A percentile compares a stretch with the other conserved stretches of the same genome.
These are phyloP conservation scores for Myotis davidii DNA, from an alignment of 2,113 vertebrate species.

Conservation along the genomic window DNA sequence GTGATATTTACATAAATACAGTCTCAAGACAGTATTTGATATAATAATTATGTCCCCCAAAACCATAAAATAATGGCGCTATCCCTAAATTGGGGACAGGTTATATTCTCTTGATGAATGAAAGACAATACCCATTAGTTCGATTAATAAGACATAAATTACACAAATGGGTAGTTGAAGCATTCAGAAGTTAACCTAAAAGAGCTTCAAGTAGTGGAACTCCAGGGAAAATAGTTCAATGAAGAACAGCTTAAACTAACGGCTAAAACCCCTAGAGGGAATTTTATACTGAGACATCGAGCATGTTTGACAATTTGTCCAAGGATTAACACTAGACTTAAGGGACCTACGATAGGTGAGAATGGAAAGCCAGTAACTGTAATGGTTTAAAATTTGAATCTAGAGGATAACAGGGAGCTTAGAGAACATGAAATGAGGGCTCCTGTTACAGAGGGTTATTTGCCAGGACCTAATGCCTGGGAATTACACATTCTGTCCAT, in stretches of 20 bases:
- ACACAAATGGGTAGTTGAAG: not conserved
- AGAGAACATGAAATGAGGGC: slow-evolving; percentile 28
- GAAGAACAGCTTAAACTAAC: not conserved
- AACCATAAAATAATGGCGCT: not conserved
- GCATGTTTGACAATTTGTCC: slow-evolving; percentile 29
- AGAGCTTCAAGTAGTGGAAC: slow-evolving; percentile 2
- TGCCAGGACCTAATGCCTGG: not conserved
- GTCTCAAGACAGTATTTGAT: slow-evolving; percentile 10
- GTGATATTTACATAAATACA: not conserved
- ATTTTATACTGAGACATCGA: not conserved
- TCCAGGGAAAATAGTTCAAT: not conserved
- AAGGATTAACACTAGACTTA: not conserved
- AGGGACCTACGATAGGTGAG: not conserved
- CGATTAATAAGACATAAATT: slow-evolving; percentile 25
- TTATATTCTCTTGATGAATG: slow-evolving; percentile 10
- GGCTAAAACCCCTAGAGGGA: not conserved
- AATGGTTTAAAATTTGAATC: slow-evolving; percentile 28
- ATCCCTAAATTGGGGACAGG: not conserved
- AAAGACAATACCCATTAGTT: not conserved
- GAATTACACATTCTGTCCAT: not conserved
- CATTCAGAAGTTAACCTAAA: slow-evolving; percentile 6
- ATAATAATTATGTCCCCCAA: not conserved
- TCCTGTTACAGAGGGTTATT: not conserved
- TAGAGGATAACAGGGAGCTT: not conserved
- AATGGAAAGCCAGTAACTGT: not conserved